phyloP scores from a whole-genome alignment of 2,113 vertebrate species.

The Oreochromis tanganicae region DNA sequence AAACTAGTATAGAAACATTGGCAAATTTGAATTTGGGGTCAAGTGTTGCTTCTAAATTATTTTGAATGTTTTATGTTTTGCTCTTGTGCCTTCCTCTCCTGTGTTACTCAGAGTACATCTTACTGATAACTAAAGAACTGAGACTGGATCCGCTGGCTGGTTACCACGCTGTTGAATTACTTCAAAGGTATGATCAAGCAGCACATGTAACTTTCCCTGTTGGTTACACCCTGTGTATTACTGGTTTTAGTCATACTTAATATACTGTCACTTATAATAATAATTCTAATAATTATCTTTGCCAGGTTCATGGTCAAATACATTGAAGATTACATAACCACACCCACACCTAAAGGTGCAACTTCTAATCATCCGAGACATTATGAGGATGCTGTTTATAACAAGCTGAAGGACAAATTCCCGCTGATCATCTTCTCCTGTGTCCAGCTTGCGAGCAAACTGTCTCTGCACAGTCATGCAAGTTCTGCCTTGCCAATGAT shows the following conservation, averaged over 20 bases:
- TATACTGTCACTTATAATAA: neutral
- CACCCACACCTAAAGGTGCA: neutral
- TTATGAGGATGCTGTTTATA: conserved; percentile 62
- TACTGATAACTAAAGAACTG: conserved; percentile 61
- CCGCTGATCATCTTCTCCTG: conserved; percentile 81
- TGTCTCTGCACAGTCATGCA: conserved; percentile 81
- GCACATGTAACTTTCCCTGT: neutral
- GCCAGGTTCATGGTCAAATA: conserved; percentile 86
- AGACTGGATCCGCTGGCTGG: conserved; percentile 59
- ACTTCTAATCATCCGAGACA: neutral
- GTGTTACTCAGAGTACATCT: conserved; percentile 52
- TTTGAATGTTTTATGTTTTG: neutral
- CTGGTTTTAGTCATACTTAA: neutral
- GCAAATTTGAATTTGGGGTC: neutral
- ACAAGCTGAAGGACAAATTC: conserved; percentile 70
- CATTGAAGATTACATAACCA: conserved; percentile 62
- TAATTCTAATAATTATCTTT: neutral
- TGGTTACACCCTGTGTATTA: neutral
- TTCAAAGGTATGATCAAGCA: conserved; percentile 58
- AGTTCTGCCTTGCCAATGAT: conserved; percentile 1
- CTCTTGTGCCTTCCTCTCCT: neutral
- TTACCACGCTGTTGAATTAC: conserved; percentile 69
- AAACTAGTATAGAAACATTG: neutral
- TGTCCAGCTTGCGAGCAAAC: conserved; percentile 89
- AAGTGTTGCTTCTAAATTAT: neutral